phyloP scores from a whole-genome alignment of 2,113 vertebrate species.

The Sprattus sprattus region DNA sequence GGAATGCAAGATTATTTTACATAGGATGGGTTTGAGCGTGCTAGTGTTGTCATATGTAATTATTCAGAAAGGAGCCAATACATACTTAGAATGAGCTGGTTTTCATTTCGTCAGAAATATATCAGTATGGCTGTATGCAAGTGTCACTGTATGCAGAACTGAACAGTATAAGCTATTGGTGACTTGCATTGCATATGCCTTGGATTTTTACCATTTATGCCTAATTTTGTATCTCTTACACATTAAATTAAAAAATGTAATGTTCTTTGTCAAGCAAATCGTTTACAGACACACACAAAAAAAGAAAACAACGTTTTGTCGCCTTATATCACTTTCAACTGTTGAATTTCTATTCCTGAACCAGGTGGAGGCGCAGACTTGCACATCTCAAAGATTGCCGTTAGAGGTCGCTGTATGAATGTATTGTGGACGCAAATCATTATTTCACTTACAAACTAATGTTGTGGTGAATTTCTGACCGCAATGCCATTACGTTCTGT shows the following conservation, averaged over 20 bases:
- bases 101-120: neutral
- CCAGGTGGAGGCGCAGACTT: neutral
- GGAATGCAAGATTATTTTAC: neutral
- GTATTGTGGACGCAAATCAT: neutral
- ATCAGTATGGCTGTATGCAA: neutral
- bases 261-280: no score
- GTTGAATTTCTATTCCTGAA: neutral
- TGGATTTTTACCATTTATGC: neutral
- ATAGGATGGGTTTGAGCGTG: neutral
- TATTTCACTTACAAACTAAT: neutral
- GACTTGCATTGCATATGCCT: neutral
- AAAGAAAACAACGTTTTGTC: neutral
- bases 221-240: neutral
- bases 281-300: no score
- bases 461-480: neutral
- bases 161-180: neutral
- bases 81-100: neutral
- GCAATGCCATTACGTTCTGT: neutral
- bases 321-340: neutral
- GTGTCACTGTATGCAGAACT: neutral
- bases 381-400: constrained; percentile 11
- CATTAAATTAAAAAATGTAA: neutral
- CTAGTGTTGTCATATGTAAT: neutral
- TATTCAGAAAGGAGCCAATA: neutral
- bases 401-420: constrained; percentile 59